phyloP scores from a whole-genome alignment of 2,797 vertebrate species.

The Chiloscyllium punctatum region DNA sequence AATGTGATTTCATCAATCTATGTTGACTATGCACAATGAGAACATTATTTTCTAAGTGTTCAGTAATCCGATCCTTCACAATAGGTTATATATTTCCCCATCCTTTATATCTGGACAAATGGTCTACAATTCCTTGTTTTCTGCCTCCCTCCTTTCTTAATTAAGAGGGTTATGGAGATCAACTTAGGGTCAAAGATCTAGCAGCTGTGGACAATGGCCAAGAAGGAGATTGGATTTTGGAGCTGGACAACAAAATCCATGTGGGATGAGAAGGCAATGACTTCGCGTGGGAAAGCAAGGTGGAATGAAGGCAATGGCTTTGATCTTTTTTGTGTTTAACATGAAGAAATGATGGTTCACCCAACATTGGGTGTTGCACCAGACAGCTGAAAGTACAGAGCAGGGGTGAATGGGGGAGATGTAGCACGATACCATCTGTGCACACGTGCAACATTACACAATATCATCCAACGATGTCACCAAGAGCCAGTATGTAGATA shows the following conservation, averaged over 20 bases:
- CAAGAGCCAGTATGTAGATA: neutral
- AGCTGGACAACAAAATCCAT: too few relatives aligned
- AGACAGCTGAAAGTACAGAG: neutral
- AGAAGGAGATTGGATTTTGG: neutral
- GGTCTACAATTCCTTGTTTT: too few relatives aligned
- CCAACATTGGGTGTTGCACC: neutral
- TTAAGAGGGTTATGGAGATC: neutral
- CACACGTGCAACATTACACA: neutral
- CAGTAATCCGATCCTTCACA: too few relatives aligned
- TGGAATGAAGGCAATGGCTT: neutral
- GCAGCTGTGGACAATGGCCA: neutral
- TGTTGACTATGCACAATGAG: too few relatives aligned
- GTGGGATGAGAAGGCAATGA: neutral
- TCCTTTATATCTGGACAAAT: too few relatives aligned
- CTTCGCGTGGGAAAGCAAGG: too few relatives aligned
- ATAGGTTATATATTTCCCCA: too few relatives aligned
- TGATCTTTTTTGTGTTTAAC: neutral
- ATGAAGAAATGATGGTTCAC: neutral
- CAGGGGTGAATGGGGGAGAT: neutral
- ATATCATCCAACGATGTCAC: neutral
- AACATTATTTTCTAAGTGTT: too few relatives aligned
- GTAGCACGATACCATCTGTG: too few relatives aligned
- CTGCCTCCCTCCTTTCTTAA: too few relatives aligned
- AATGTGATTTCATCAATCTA: too few relatives aligned
- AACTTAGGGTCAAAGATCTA: too few relatives aligned